Percentiles rank a stretch among this genome's conserved stretches.
phyloP scores from a whole-genome alignment of 2,113 vertebrate genomes.

The Ranitomeya imitator region DNA sequence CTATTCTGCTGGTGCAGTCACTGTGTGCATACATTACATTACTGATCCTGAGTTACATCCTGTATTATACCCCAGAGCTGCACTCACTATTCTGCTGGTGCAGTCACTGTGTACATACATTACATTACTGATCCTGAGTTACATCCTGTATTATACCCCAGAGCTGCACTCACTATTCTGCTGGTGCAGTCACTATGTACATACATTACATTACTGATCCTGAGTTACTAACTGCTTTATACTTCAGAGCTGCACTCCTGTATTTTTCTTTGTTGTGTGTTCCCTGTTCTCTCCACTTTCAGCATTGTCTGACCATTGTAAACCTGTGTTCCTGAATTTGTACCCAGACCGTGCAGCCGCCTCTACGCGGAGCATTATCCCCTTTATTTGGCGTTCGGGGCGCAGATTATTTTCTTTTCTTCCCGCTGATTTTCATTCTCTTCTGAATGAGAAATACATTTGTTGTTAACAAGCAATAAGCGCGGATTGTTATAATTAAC shows the following conservation, averaged over 20 bases:
- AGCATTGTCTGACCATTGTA: not conserved
- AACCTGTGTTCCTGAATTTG: not conserved
- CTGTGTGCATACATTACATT: too few species aligned
- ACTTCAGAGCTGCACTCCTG: not conserved
- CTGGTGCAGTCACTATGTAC: too few species aligned
- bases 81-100: too few species aligned
- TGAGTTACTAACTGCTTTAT: not conserved
- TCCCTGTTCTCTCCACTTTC: not conserved
- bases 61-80: too few species aligned
- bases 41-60: too few species aligned
- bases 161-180: slow-evolving; percentile 8
- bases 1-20: too few species aligned
- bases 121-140: not conserved
- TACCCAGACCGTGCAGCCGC: not conserved
- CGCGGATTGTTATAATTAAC: slow-evolving; percentile 31
- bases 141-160: not conserved
- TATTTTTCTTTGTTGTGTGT: not conserved
- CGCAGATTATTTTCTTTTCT: not conserved
- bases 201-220: not conserved
- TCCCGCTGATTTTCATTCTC: not conserved
- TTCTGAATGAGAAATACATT: not conserved
- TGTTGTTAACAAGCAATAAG: not conserved
- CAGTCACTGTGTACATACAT: too few species aligned
- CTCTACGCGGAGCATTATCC: not conserved
- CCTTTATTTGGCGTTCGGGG: not conserved